Evolutionary conservation across 2,797 vertebrate genomes (phyloP), one percentile per base, ranked within the genome.

Genomic region (Urophycis tenuis): DNA sequence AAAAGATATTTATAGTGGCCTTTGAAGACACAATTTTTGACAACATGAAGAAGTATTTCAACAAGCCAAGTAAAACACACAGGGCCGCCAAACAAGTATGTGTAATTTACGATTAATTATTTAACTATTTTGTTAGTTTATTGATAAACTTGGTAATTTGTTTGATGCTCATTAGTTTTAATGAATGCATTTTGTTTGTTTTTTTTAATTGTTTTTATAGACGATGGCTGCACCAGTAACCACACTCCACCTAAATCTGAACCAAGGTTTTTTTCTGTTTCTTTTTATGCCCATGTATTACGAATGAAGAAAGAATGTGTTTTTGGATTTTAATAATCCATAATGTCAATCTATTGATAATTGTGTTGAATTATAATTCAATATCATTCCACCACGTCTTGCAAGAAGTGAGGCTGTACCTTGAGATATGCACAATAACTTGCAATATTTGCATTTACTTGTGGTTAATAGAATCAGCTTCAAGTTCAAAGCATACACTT

Each of bases 11-110:
- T 34, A 72, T 89, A 6, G 83, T 90, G 72, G 79, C 78, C 3
- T 88, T 87, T 82, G 84, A 91, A 8, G 77, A 84, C 72, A 73
- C 72, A n/a, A 64, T 79, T 34, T 84, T 83, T 8, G 76, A 87
- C 6, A 39, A 29, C 11, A 82, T 82, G 30, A 36, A 53, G 7
- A 53, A 41, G 7, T 77, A 76, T 79, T 85, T 88, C 10, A 78
- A 76, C 25, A 19, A 75, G 6, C 74, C 34, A 70, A 31, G 81
- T 19, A 69, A 35, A 30, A 19, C 76, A 39, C 31, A 11, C 6
- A 73, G 30, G 15, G 53, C 31, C 12, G 29, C 9, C 17, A 71
- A 34, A 19, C 72, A 80, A 87, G 87, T 90, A 67, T 25, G 64
- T 69, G 11, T 32, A 74, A 73, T 12, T 73, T 9, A 73, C 1